Base-by-base conservation (phyloP, 2,113 vertebrate species). In the Triplophysa dalaica region DNA sequence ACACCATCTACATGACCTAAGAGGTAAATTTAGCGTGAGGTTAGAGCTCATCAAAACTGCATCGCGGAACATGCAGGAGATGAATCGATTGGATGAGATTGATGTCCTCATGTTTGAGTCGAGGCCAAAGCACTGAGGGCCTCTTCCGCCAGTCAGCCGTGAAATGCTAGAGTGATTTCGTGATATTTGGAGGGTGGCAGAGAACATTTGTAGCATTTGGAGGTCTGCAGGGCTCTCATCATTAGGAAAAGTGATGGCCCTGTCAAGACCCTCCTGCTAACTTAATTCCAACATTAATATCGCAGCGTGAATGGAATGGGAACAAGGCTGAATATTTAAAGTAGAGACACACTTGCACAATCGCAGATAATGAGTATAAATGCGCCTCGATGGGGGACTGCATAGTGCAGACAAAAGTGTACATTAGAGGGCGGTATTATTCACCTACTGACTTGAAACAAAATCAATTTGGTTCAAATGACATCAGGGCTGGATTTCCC, bases 241-340 rank as follows among this genome's bases (percentile, higher is more conserved):
- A 33, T 72, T 72, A 45, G 48, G 21, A 19, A 21, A 74, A 81
- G 41, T 38, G 19, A 63, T 62, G 24, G 38, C 11, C 52, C 73
- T 52, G 54, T 33, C n/a, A 61, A 2, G 4, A 33, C 38, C n/a
- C 63, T 61, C 19, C 70, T 68, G 60, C 70, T 50, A 14, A 69
- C 80, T 56, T 88, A 91, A 90, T 88, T 90, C 86, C 83, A 88
- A 87, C 86, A 87, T 84, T 91, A 91, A 88, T 90, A 92, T 92
- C 68, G 75, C 76, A 63, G 77, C 16, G 3, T 13, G 81, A 54
- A 56, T 70, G 69, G 50, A 70, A 70, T 21, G 33, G 69, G 2
- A 70, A 56, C 69, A 70, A 3, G 17, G 4, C 48, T 54, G 48
- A n/a, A 70, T 29, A 29, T 54, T 70, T 54, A 10, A 70, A 70